Base-by-base conservation (phyloP, 2,888 invertebrate genomes). In the Diarsia rubi region DNA sequence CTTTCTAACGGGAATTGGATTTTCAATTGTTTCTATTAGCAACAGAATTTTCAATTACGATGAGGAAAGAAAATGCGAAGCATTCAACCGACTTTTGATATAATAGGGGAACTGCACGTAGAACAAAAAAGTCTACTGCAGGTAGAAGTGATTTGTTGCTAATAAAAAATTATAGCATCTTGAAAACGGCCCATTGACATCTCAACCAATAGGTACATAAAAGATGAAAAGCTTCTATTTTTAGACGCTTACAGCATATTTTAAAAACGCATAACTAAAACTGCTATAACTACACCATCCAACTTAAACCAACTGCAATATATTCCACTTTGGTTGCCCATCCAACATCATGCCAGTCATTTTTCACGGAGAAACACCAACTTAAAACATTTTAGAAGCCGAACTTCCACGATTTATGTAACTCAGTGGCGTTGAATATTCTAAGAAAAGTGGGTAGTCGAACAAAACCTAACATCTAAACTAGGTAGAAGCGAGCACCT, bases 331-430 rank as follows among this genome's bases (percentile, higher is more conserved):
- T 52, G 37, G 37, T 44, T 67, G 37, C 59, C 45, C 54, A 73
- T 65, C 31, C 44, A 59, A 69, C 66, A 67, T 69, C 57, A 62
- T 64, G 21, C 24, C 68, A 42, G 19, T 69, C 71, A 70, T 74
- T 81, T 78, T 73, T 86, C 69, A 69, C n/a, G 52, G 8, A 57
- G 57, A 71, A 74, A 71, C 57, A 67, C 72, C 37, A 67, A 76
- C 60, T 72, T 72, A 64, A 62, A 69, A 76, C 67, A 66, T 70
- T 84, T 76, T 74, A 75, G 67, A 75, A 65, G 64, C 65, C 44
- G 44, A 78, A 85, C 74, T 85, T 85, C 59, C 42, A 75, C 49
- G 64, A 79, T 84, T 81, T 74, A 78, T 84, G 64, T 75, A 73
- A 76, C 62, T 81, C 65, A 59, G 74, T 49, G 21, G 84, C 67